phyloP scores from a whole-genome alignment of 2,888 invertebrate species.

The Apoda limacodes region DNA sequence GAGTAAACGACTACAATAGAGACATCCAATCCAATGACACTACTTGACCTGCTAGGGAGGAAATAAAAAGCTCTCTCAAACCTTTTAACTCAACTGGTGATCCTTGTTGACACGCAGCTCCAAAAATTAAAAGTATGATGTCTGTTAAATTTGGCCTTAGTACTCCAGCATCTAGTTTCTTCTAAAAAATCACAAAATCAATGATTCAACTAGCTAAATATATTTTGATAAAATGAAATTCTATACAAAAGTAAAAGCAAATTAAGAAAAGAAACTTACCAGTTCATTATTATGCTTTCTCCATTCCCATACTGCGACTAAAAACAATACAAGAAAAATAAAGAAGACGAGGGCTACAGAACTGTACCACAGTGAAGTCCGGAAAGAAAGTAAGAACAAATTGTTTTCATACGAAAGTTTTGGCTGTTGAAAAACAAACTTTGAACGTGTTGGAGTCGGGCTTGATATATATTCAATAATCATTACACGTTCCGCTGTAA shows the following conservation, averaged over 20 bases:
- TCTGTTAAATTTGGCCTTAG: constrained; percentile 57
- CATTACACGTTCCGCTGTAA: constrained; percentile 70
- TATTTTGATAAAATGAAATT: neutral
- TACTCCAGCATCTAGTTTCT: constrained; percentile 32
- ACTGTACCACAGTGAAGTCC: constrained; percentile 73
- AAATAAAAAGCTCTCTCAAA: no score
- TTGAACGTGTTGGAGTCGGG: constrained; percentile 75
- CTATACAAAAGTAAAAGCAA: constrained; percentile 7
- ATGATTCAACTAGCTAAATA: neutral
- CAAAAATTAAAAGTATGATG: constrained; percentile 65
- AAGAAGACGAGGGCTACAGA: constrained; percentile 54
- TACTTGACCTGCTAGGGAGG: no score
- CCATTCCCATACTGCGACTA: constrained; percentile 54
- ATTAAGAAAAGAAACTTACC: constrained; percentile 17
- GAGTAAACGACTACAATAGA: no score
- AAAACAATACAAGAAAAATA: constrained; percentile 43
- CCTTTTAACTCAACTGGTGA: constrained; percentile 57
- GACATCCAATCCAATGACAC: no score
- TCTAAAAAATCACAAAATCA: constrained; percentile 31
- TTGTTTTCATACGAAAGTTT: constrained; percentile 79
- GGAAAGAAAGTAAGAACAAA: constrained; percentile 77
- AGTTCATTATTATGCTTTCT: constrained; percentile 26
- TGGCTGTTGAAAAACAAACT: constrained; percentile 79
- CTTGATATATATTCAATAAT: constrained; percentile 76
- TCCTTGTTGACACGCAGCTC: constrained; percentile 75